phyloP scores from a whole-genome alignment of 1,140 invertebrate genomes.

The Laupala kohalensis region DNA sequence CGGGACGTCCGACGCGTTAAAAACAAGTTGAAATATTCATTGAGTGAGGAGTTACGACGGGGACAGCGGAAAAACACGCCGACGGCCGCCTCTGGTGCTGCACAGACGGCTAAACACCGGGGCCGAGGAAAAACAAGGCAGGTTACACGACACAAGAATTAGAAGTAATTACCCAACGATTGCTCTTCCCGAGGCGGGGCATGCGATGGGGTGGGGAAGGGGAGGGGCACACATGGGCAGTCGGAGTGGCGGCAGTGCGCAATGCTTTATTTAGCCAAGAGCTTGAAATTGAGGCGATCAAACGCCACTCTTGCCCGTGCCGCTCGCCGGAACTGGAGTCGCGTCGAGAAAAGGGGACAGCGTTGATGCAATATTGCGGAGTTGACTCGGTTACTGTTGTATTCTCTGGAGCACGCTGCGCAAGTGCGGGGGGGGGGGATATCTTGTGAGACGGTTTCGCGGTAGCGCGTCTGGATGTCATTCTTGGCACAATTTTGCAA shows the following conservation, averaged over 20 bases:
- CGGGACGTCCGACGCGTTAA: background rate
- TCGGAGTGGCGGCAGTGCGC: no score
- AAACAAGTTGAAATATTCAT: background rate
- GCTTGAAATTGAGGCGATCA: background rate
- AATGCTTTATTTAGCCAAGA: background rate
- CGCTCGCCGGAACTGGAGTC: background rate
- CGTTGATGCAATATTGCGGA: background rate
- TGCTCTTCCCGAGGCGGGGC: background rate
- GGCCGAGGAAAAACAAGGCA: background rate
- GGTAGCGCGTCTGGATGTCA: no score
- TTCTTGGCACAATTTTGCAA: no score
- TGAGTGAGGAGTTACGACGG: background rate
- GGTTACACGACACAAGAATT: background rate
- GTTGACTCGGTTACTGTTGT: background rate
- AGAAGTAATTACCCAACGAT: background rate
- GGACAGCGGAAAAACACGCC: background rate
- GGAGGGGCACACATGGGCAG: no score
- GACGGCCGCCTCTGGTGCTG: no score
- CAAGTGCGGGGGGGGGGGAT: no score
- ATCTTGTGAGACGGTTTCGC: no score
- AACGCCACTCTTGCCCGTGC: background rate
- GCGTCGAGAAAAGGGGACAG: background rate
- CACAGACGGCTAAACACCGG: no score
- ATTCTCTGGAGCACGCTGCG: background rate
- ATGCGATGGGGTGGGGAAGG: background rate